A percentile compares a stretch with the other conserved stretches of the same genome.
Conservation (phyloP, 2,888 invertebrate species). For the Trichogramma dendrolimi region DNA sequence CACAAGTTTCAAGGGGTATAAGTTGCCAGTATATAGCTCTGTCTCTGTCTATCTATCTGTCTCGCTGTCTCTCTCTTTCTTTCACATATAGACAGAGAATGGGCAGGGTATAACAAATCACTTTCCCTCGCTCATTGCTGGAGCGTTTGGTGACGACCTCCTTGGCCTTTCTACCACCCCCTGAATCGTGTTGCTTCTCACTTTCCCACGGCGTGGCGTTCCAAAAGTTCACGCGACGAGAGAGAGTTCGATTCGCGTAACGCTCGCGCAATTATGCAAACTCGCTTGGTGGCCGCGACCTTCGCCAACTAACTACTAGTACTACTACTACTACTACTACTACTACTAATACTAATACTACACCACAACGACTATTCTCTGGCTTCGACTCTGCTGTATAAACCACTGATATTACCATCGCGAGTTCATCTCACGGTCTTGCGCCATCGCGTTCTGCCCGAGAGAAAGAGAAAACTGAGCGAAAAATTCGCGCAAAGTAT, state of each 20-base stretch:
- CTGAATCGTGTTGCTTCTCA: constrained; percentile 16
- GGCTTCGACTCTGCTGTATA: too few relatives aligned
- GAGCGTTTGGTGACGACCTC: constrained; percentile 14
- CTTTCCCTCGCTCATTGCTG: constrained; percentile 14
- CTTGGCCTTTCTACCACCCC: constrained; percentile 5
- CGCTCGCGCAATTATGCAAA: constrained; percentile 42
- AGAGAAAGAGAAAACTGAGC: constrained; percentile 32
- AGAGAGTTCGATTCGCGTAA: constrained; percentile 29
- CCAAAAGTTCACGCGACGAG: constrained; percentile 28
- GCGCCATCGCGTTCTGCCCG: not conserved
- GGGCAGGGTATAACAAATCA: constrained; percentile 30
- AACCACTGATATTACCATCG: constrained; percentile 21
- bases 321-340: too few relatives aligned
- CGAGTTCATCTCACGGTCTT: constrained; percentile 23
- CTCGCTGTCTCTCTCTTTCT: constrained; percentile 23
- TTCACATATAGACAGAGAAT: not conserved
- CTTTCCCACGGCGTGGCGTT: constrained; percentile 26
- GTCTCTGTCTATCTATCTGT: constrained; percentile 16
- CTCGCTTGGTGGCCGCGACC: constrained; percentile 29
- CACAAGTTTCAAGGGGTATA: constrained; percentile 30
- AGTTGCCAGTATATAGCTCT: constrained; percentile 1
- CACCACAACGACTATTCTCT: too few relatives aligned
- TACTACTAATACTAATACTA: too few relatives aligned
- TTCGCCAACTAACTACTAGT: not conserved
- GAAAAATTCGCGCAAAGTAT: constrained; percentile 46